phyloP scores from a whole-genome alignment of 2,797 vertebrate species.

The Sus cebifrons region DNA sequence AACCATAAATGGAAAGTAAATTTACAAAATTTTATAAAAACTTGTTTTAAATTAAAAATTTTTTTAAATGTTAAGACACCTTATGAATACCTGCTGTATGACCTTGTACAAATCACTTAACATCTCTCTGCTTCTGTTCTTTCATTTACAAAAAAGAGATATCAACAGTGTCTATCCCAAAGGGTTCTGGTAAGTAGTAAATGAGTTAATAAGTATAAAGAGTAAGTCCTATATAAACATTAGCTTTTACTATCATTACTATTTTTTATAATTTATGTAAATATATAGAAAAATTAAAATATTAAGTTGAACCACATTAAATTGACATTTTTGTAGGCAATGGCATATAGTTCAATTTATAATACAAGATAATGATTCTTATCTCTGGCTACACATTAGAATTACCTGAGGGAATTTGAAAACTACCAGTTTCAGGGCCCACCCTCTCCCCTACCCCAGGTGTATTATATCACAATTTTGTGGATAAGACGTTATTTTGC shows the following conservation, averaged over 20 bases:
- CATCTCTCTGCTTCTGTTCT: neutral
- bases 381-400: neutral
- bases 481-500: neutral
- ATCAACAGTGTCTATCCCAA: neutral
- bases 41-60: too few relatives aligned
- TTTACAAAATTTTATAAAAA: too few relatives aligned
- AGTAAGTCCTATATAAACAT: neutral
- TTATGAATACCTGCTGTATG: neutral
- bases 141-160: neutral
- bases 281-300: neutral
- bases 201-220: neutral
- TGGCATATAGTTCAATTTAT: neutral
- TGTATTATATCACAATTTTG: neutral
- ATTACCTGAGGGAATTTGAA: neutral
- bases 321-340: neutral
- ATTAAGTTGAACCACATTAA: neutral
- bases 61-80: too few relatives aligned
- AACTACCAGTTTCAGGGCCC: neutral
- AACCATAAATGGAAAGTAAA: too few relatives aligned
- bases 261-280: neutral
- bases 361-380: neutral
- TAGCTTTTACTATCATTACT: neutral
- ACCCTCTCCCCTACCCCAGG: accelerated
- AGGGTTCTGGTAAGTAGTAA: neutral
- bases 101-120: neutral